Evolutionary conservation across 30 jellyfish, hydroid and myxozoan genomes (phyloP).

Genomic region (Rhopilema esculentum): DNA sequence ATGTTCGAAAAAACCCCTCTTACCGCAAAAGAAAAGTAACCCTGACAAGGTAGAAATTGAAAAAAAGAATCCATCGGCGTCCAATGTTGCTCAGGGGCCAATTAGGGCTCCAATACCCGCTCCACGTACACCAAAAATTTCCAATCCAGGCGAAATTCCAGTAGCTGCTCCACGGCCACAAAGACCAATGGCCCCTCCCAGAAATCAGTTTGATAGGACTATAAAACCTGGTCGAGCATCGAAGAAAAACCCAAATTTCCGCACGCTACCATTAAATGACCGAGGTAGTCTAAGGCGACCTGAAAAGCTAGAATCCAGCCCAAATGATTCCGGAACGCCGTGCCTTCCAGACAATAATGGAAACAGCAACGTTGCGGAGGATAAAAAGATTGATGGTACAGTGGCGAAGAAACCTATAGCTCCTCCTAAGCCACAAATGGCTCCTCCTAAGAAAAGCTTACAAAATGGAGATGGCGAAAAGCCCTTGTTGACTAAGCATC

Average conservation of each 20-base stretch:
- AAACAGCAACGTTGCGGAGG: background rate
- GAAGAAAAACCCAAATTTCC: slow-evolving; percentile 69
- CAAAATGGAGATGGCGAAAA: background rate
- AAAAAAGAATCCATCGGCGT: background rate
- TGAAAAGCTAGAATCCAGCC: slow-evolving; percentile 30
- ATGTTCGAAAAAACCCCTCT: background rate
- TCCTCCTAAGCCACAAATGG: slow-evolving; percentile 19
- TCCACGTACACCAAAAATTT: slow-evolving; percentile 36
- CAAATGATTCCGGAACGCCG: background rate
- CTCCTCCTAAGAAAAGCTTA: background rate
- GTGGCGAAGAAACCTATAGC: slow-evolving; percentile 23
- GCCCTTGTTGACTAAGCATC: slow-evolving; percentile 18
- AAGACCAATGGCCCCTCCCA: slow-evolving; percentile 5
- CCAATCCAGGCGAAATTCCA: slow-evolving; percentile 20
- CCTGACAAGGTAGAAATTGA: background rate
- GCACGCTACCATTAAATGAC: slow-evolving; percentile 67
- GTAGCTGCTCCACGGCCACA: slow-evolving; percentile 61
- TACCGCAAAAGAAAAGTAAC: background rate
- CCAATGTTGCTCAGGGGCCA: background rate
- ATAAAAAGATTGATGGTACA: background rate
- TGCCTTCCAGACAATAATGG: background rate
- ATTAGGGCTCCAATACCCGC: slow-evolving; percentile 43
- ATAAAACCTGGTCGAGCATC: slow-evolving; percentile 40
- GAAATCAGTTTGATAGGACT: slow-evolving; percentile 35
- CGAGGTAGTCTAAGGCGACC: slow-evolving; percentile 41